A percentile compares a stretch with the other conserved stretches of the same genome.
phyloP scores from a whole-genome alignment of 2,888 invertebrate species.

The Andrena bicolor region DNA sequence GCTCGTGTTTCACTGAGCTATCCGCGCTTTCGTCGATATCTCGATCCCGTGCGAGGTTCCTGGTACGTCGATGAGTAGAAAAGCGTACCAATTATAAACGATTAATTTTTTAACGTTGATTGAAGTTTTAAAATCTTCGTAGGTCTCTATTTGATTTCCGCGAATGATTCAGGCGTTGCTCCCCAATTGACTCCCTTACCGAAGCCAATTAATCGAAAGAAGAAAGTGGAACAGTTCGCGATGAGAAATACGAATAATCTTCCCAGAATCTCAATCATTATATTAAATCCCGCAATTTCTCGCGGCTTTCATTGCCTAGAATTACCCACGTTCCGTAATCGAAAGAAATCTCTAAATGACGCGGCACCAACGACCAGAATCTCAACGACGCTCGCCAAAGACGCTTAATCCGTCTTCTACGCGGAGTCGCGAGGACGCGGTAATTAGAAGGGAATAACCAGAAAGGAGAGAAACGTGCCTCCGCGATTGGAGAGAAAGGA shows the following conservation, averaged over 20 bases:
- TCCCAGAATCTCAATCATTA: background rate
- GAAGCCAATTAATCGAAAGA: background rate
- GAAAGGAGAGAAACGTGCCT: slow-evolving; percentile 7
- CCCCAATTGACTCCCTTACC: background rate
- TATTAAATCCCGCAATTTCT: slow-evolving; percentile 8
- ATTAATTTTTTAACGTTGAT: too few relatives aligned
- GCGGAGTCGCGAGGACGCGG: slow-evolving; percentile 24
- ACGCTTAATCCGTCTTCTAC: slow-evolving; percentile 2
- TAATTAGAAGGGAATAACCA: slow-evolving; percentile 45
- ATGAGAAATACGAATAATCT: background rate
- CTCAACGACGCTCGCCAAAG: background rate
- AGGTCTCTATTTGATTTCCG: too few relatives aligned
- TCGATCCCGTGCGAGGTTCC: background rate
- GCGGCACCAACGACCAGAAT: slow-evolving; percentile 13
- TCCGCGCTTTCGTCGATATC: background rate
- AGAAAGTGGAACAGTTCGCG: background rate
- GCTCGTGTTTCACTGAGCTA: background rate
- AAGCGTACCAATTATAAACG: too few relatives aligned
- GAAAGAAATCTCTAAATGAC: slow-evolving; percentile 40
- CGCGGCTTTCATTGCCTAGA: slow-evolving; percentile 12
- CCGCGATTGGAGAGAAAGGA: slow-evolving; percentile 5
- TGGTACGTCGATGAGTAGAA: too few relatives aligned
- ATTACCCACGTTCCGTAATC: background rate
- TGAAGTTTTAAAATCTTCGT: too few relatives aligned
- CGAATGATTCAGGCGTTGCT: background rate